Evolutionary conservation across 2,797 vertebrate genomes (phyloP).

Genomic region (Spinibarbus caldwelli): DNA sequence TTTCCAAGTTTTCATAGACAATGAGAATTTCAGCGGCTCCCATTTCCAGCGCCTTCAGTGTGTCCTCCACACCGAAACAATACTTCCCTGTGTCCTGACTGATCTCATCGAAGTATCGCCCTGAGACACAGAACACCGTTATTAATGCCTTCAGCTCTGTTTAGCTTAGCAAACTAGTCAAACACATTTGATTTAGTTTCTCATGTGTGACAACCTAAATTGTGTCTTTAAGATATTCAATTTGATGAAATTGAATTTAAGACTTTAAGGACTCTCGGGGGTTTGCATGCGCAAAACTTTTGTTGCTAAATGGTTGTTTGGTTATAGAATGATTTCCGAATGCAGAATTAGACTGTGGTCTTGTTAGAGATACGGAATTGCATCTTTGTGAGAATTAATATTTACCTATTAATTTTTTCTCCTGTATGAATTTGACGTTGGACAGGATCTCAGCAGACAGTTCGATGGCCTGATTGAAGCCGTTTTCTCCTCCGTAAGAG

Average conservation of each 20-base stretch:
- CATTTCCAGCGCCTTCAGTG: conserved; percentile 98
- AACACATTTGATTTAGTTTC: background rate
- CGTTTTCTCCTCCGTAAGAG: conserved; percentile 98
- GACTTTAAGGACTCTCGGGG: background rate
- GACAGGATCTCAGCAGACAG: conserved; percentile 98
- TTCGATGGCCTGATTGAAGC: conserved; percentile 99
- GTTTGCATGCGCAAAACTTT: background rate
- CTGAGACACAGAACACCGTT: conserved; percentile 66
- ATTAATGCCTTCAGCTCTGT: background rate
- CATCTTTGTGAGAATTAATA: conserved; percentile 1
- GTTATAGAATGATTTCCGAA: background rate
- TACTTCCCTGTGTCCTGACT: conserved; percentile 99
- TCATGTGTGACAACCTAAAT: too few relatives aligned
- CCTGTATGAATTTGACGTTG: conserved; percentile 99
- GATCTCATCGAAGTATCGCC: conserved; percentile 99
- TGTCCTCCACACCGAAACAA: conserved; percentile 98
- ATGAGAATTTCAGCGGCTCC: conserved; percentile 99
- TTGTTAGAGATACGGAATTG: too few relatives aligned
- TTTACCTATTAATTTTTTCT: conserved; percentile 98
- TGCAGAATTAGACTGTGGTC: background rate
- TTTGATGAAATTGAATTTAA: background rate
- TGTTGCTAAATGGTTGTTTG: background rate
- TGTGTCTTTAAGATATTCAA: background rate
- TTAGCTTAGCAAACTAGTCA: background rate
- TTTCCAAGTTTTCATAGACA: conserved; percentile 99